These are phyloP conservation scores for Homalodisca vitripennis DNA, from an alignment of 1,140 invertebrate genomes.

Conservation along the genomic window DNA sequence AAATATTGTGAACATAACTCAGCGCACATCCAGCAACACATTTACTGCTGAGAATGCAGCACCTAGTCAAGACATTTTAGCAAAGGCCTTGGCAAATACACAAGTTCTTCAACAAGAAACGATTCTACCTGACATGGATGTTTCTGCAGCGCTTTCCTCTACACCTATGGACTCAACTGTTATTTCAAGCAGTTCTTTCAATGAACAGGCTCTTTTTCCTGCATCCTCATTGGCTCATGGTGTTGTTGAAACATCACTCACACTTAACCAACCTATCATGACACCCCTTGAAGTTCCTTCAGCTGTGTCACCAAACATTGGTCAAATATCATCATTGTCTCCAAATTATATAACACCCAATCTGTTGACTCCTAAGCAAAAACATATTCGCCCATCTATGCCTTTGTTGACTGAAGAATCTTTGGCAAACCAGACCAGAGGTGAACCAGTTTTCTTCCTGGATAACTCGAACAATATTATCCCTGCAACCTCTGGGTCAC, in stretches of 20 bases:
- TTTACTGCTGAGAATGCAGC: neutral
- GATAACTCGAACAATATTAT: constrained; percentile 4
- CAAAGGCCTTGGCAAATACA: constrained; percentile 71
- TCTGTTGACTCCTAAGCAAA: constrained; percentile 16
- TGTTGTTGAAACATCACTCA: constrained; percentile 69
- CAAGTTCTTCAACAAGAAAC: constrained; percentile 66
- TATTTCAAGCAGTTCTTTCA: neutral
- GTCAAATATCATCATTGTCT: constrained; percentile 8
- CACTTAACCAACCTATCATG: constrained; percentile 75
- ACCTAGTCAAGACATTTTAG: constrained; percentile 67
- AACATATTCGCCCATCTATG: constrained; percentile 22
- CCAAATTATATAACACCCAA: constrained; percentile 17
- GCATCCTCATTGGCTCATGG: constrained; percentile 50
- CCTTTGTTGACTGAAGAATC: constrained; percentile 27
- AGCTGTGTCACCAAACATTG: constrained; percentile 15
- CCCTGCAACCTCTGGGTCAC: constrained; percentile 12
- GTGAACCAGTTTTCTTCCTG: constrained; percentile 22
- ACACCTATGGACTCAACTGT: neutral
- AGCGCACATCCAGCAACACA: constrained; percentile 28
- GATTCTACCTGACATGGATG: constrained; percentile 43
- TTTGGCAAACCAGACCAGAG: neutral
- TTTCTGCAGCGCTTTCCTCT: constrained; percentile 5
- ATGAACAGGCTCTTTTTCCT: constrained; percentile 37
- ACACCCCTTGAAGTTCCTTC: constrained; percentile 68
- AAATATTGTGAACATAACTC: constrained; percentile 36